Percentiles rank a stretch among this genome's conserved stretches.
phyloP scores from a whole-genome alignment of 2,888 invertebrate genomes.

The Morpho achilles region DNA sequence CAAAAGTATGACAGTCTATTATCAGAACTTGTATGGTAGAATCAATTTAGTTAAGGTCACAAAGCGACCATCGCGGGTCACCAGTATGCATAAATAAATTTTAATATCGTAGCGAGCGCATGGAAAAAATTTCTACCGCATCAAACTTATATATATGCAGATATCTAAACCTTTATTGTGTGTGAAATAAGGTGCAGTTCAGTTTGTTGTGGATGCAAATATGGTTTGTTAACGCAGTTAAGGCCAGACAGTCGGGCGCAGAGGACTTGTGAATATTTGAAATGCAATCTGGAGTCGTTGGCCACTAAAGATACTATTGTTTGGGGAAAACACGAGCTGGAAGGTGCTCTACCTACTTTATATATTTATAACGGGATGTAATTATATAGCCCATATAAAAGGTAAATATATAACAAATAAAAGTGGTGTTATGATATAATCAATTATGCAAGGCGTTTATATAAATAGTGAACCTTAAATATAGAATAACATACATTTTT shows the following conservation, averaged over 20 bases:
- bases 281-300: conserved; percentile 70
- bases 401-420: too few relatives aligned
- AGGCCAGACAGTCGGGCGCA: conserved; percentile 65
- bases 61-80: conserved; percentile 44
- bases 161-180: conserved; percentile 4
- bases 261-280: conserved; percentile 75
- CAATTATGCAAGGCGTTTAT: too few relatives aligned
- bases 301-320: conserved; percentile 69
- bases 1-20: conserved; percentile 39
- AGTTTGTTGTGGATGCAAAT: conserved; percentile 3
- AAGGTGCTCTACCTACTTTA: conserved; percentile 48
- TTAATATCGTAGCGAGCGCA: conserved; percentile 42
- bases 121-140: conserved; percentile 35
- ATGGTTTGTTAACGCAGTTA: conserved; percentile 43
- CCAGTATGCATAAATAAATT: conserved; percentile 62
- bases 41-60: conserved; percentile 58
- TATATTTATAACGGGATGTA: too few relatives aligned
- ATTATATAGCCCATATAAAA: too few relatives aligned
- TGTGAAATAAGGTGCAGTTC: conserved; percentile 17
- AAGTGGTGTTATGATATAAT: too few relatives aligned
- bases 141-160: conserved; percentile 24
- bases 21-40: conserved; percentile 38
- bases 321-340: conserved; percentile 37
- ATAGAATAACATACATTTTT: too few relatives aligned
- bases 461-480: too few relatives aligned